phyloP scores from a whole-genome alignment of 2,113 vertebrate genomes.

The Orthonyx spaldingii region DNA sequence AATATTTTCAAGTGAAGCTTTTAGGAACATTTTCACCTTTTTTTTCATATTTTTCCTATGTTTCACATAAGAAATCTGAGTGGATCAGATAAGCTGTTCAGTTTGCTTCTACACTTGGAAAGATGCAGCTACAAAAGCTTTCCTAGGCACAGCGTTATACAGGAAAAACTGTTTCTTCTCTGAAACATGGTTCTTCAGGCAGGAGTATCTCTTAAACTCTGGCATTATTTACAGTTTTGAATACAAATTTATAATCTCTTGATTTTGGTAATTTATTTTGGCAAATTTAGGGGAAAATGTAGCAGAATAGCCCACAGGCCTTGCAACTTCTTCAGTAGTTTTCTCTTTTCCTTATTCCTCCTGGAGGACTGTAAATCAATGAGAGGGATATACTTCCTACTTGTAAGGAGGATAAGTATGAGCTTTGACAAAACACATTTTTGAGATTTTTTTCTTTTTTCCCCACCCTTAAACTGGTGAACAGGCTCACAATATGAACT shows the following conservation, averaged over 20 bases:
- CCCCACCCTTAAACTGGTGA: neutral
- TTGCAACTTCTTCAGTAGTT: neutral
- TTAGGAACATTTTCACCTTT: neutral
- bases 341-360: neutral
- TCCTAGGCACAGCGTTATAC: neutral
- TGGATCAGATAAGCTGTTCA: neutral
- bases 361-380: neutral
- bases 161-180: neutral
- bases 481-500: neutral
- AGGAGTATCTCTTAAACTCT: neutral
- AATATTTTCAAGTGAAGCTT: neutral
- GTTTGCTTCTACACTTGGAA: neutral
- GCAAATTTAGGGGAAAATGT: neutral
- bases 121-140: neutral
- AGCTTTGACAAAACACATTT: neutral
- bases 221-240: neutral
- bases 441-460: neutral
- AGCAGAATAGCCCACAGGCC: neutral
- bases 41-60: neutral
- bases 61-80: neutral
- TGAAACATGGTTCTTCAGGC: neutral
- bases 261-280: neutral
- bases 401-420: neutral
- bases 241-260: neutral
- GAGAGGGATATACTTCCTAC: neutral